phyloP scores from a whole-genome alignment of 2,888 invertebrate species.

The Scaptomyza caliginosa region DNA sequence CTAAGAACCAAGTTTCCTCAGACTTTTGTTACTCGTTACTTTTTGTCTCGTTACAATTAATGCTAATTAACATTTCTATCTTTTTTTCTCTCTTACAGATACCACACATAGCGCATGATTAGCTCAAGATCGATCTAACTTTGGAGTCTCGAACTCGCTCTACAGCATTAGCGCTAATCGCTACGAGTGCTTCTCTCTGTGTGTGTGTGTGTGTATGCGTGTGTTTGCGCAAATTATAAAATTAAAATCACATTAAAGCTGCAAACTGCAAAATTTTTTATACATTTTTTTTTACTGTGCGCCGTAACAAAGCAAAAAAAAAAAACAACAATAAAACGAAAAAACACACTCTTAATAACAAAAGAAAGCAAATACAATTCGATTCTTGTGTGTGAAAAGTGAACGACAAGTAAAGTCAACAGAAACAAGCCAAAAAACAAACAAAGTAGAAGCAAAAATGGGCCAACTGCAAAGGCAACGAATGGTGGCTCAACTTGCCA shows the following conservation, averaged over 20 bases:
- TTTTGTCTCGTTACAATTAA: neutral
- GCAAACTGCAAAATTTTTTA: constrained; percentile 45
- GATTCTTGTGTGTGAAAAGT: constrained; percentile 40
- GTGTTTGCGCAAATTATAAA: constrained; percentile 43
- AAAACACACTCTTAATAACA: constrained; percentile 15
- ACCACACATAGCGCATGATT: constrained; percentile 26
- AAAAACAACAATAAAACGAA: constrained; percentile 8
- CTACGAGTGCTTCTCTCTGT: constrained; percentile 4
- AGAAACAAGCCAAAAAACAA: constrained; percentile 9
- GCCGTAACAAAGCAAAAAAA: constrained; percentile 6
- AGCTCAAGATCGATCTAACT: constrained; percentile 22
- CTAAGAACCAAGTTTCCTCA: no score
- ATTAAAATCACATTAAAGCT: constrained; percentile 39
- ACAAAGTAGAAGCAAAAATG: constrained; percentile 48
- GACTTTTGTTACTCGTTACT: neutral
- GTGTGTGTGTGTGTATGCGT: constrained; percentile 9
- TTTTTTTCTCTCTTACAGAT: constrained; percentile 37
- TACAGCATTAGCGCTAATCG: constrained; percentile 13
- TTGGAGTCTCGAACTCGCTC: neutral
- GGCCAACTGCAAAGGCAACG: constrained; percentile 63
- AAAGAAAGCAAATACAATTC: constrained; percentile 32
- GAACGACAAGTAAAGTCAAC: constrained; percentile 30
- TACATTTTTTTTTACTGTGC: constrained; percentile 53
- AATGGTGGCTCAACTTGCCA: constrained; percentile 58
- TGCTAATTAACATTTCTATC: constrained; percentile 25